Conservation (phyloP, 2,113 vertebrate species). For the Actenoides hombroni region DNA sequence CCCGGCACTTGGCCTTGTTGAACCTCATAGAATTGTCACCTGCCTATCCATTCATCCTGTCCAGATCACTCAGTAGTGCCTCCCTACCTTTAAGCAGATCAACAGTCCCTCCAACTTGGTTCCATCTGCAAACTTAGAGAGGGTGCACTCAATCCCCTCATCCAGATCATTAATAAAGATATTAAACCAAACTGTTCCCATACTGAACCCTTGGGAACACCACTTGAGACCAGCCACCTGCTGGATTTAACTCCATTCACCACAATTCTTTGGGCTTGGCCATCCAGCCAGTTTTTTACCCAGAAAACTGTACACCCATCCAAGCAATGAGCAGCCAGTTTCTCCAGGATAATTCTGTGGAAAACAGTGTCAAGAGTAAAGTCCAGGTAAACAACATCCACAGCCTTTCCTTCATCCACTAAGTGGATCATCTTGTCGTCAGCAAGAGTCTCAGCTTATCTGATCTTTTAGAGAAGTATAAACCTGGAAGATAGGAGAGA, state of each 20-base stretch:
- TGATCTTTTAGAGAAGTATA: not conserved
- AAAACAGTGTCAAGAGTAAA: not conserved
- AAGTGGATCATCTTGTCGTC: not conserved
- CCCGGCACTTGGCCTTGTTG: not conserved
- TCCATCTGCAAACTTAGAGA: not conserved
- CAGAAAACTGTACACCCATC: not conserved
- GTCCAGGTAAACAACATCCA: not conserved
- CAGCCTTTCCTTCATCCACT: not conserved
- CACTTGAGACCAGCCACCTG: rapidly evolving
- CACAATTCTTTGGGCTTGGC: not conserved
- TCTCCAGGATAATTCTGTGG: not conserved
- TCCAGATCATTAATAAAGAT: not conserved
- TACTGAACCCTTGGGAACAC: not conserved
- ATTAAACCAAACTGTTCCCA: not conserved
- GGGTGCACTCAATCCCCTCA: rapidly evolving
- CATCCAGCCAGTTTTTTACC: not conserved
- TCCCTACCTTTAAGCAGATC: not conserved
- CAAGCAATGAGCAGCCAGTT: not conserved
- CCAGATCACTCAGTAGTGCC: not conserved
- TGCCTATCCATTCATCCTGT: not conserved
- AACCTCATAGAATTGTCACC: not conserved
- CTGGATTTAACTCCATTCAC: not conserved
- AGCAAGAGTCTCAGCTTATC: not conserved
- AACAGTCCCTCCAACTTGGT: not conserved
- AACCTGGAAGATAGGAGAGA: not conserved